Evolutionary conservation across 1,140 invertebrate genomes (phyloP).

Genomic region (Hyphantria cunea): DNA sequence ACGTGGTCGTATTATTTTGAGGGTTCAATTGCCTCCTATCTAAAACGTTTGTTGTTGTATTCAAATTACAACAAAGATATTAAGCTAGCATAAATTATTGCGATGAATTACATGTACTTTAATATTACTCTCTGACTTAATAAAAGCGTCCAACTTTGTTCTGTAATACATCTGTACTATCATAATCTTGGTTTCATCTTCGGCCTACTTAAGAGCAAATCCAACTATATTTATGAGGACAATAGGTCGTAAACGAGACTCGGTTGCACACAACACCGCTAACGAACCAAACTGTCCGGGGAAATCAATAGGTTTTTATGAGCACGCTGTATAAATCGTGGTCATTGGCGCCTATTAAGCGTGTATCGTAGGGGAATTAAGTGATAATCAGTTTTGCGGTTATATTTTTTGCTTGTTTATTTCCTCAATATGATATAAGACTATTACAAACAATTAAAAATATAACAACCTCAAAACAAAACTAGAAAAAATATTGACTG

Average conservation of each 20-base stretch:
- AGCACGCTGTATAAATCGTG: conserved; percentile 37
- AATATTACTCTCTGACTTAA: no score
- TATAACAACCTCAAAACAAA: no score
- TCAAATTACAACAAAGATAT: no score
- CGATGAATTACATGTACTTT: no score
- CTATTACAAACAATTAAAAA: no score
- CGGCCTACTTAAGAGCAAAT: conserved; percentile 21
- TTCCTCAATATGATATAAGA: no score
- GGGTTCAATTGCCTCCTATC: no score
- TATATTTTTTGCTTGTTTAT: background rate
- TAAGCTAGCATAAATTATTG: no score
- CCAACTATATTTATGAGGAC: conserved; percentile 34
- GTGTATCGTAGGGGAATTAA: conserved; percentile 25
- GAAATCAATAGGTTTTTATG: conserved; percentile 41
- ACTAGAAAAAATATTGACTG: no score
- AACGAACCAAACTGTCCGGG: conserved; percentile 37
- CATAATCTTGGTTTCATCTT: conserved; percentile 10
- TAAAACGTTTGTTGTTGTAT: no score
- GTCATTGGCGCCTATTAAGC: conserved; percentile 25
- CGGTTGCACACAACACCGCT: conserved; percentile 19
- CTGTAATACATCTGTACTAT: background rate
- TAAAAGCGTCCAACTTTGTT: no score
- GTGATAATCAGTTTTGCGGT: conserved; percentile 7
- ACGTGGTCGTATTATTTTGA: no score
- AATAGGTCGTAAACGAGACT: conserved; percentile 36